A percentile compares a stretch with the other conserved stretches of the same genome.
These are phyloP conservation scores for Cistogaster globosa DNA, from an alignment of 2,888 invertebrate species.

Conservation along the genomic window DNA sequence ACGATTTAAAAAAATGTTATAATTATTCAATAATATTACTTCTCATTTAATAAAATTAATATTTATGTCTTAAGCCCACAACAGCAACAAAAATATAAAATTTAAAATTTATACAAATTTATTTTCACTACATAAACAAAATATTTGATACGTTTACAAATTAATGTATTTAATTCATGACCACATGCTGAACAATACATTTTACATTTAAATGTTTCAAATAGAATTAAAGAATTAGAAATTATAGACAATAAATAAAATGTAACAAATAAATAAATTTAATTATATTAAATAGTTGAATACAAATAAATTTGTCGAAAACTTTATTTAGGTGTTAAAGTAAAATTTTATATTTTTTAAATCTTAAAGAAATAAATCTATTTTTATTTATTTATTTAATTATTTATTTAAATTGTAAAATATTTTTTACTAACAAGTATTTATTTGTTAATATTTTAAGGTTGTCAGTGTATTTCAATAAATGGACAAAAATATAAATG, in stretches of 20 bases:
- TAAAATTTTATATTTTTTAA: not conserved
- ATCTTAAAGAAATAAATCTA: not conserved
- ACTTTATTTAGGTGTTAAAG: conserved; percentile 20
- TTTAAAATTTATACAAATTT: conserved; percentile 43
- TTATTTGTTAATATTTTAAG: not conserved
- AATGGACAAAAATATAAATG: too few species aligned
- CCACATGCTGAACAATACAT: conserved; percentile 45
- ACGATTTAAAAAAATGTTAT: not conserved
- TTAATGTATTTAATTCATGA: conserved; percentile 42
- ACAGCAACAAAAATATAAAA: not conserved
- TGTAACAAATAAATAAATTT: conserved; percentile 33
- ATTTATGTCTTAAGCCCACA: conserved; percentile 9
- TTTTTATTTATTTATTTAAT: conserved; percentile 19
- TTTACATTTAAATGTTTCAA: conserved; percentile 34
- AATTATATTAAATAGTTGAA: not conserved
- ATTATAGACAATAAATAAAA: conserved; percentile 25
- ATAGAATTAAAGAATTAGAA: conserved; percentile 40
- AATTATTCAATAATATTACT: not conserved
- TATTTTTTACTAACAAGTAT: conserved; percentile 11
- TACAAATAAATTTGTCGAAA: conserved; percentile 29
- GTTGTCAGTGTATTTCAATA: too few species aligned
- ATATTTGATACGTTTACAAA: conserved; percentile 19
- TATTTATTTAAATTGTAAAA: conserved; percentile 22
- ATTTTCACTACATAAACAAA: not conserved
- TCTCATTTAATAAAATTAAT: conserved; percentile 16